A percentile compares a stretch with the other conserved stretches of the same genome.
phyloP scores from a whole-genome alignment of 2,888 invertebrate genomes.

The Bombyx huttoni region DNA sequence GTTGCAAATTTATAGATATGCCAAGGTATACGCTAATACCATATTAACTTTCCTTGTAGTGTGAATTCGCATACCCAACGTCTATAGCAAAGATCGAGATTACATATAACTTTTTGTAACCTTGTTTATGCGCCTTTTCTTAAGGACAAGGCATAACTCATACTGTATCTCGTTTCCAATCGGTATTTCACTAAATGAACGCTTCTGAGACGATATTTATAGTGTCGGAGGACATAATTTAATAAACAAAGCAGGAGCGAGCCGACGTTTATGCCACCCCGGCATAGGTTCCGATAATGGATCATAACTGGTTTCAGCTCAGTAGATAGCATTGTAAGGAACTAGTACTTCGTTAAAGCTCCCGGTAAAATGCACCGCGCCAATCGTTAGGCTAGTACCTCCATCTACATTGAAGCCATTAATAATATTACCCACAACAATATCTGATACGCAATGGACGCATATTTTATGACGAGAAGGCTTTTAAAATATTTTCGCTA shows the following conservation, averaged over 20 bases:
- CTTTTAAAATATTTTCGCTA: conserved; percentile 16
- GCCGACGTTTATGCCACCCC: conserved; percentile 63
- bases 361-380: conserved; percentile 46
- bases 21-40: neutral
- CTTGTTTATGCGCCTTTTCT: conserved; percentile 40
- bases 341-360: conserved; percentile 63
- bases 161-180: conserved; percentile 55
- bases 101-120: conserved; percentile 38
- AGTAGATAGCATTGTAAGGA: conserved; percentile 67
- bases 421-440: conserved; percentile 45
- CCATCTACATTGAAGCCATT: conserved; percentile 55
- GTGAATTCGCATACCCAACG: neutral
- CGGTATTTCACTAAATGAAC: conserved; percentile 70
- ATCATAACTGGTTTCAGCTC: conserved; percentile 63
- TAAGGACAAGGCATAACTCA: conserved; percentile 58
- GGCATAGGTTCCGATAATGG: conserved; percentile 65
- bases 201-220: conserved; percentile 58
- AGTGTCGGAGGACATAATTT: conserved; percentile 66
- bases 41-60: neutral
- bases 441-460: conserved; percentile 48
- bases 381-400: conserved; percentile 44
- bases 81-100: conserved; percentile 27
- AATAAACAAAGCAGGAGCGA: conserved; percentile 68
- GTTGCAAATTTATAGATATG: neutral
- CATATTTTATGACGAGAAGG: conserved; percentile 20